Base-by-base conservation (phyloP, 2,797 vertebrate species). In the Channallabes apus region DNA sequence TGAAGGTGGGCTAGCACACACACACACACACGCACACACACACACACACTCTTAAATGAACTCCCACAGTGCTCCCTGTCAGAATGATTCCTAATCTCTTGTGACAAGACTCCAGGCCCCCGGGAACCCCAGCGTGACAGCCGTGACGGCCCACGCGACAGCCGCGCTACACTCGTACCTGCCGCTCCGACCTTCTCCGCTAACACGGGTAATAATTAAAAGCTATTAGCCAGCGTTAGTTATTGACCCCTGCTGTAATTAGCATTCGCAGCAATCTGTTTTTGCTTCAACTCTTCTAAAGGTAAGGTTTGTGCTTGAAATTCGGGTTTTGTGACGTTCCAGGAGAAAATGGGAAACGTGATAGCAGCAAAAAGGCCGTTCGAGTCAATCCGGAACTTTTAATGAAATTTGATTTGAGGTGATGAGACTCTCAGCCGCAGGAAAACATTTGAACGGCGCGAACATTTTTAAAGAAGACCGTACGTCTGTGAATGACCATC, bases 1-100 rank as follows among this genome's bases (percentile, higher is more conserved):
- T 98, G 73, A 99, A 99, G 97, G 98, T 99, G 87, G 89, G 93
- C 82, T n/a, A 67, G 73, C n/a, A 35, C 54, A 75, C 78, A 54
- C 51, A 9, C 46, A 38, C 61, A 46, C 59, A 61, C 20, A 35
- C 58, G 18, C 67, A 32, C 54, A 62, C 84, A 71, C 79, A 46
- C 68, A 73, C 32, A 69, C 54, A 80, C 67, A 64, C 68, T n/a
- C 58, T 11, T 22, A 68, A 22, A 72, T 3, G 35, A 22, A 62
- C 27, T 59, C 79, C 46, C 54, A 58, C 64, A 15, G 69, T 11
- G 46, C 8, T 46, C 54, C 51, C 78, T 86, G 85, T 73, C 82
- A 81, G 69, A 81, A 17, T n/a, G 76, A 62, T 80, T 59, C 71
- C 35, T 80, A 83, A 83, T 51, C 46, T 69, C 41, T 77, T 35